Conservation (phyloP, 2,888 invertebrate species). For the Prostheceraeus crozeri region DNA sequence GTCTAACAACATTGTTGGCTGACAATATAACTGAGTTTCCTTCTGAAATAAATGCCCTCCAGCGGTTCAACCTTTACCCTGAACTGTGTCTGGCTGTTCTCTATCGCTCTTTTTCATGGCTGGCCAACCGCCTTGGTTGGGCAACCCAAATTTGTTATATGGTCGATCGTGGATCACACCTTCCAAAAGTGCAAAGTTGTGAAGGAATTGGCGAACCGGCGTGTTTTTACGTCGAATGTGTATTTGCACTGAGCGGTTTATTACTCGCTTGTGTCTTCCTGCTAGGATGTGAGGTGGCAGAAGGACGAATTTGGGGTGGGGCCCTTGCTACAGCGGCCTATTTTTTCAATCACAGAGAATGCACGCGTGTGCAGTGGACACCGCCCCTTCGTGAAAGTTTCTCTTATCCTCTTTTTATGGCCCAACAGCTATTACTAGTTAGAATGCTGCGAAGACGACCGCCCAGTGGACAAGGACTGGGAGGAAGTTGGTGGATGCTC, state of each 20-base stretch:
- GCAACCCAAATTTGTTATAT: constrained; percentile 18
- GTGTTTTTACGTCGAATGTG: constrained; percentile 71
- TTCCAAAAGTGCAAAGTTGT: constrained; percentile 66
- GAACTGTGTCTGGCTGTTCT: constrained; percentile 62
- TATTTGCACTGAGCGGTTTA: constrained; percentile 67
- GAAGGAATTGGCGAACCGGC: constrained; percentile 71
- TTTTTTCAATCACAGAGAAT: constrained; percentile 72
- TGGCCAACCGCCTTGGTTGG: constrained; percentile 8
- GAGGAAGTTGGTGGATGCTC: no score
- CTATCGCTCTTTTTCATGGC: constrained; percentile 28
- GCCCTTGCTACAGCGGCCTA: constrained; percentile 62
- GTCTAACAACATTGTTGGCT: neutral
- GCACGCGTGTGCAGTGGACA: constrained; percentile 74
- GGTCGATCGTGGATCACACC: constrained; percentile 62
- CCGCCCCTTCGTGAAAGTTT: constrained; percentile 78
- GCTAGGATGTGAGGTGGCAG: constrained; percentile 27
- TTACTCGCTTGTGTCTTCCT: constrained; percentile 67
- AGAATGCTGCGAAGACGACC: constrained; percentile 55
- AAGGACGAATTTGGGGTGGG: constrained; percentile 29
- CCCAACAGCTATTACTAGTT: constrained; percentile 67
- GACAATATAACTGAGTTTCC: constrained; percentile 75
- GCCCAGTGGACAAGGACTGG: no score
- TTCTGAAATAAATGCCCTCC: constrained; percentile 65
- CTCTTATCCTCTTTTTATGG: constrained; percentile 70
- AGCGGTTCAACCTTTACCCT: constrained; percentile 74